Evolutionary conservation across 2,888 invertebrate genomes (phyloP).

Genomic region (Pyrrhosoma nymphula): DNA sequence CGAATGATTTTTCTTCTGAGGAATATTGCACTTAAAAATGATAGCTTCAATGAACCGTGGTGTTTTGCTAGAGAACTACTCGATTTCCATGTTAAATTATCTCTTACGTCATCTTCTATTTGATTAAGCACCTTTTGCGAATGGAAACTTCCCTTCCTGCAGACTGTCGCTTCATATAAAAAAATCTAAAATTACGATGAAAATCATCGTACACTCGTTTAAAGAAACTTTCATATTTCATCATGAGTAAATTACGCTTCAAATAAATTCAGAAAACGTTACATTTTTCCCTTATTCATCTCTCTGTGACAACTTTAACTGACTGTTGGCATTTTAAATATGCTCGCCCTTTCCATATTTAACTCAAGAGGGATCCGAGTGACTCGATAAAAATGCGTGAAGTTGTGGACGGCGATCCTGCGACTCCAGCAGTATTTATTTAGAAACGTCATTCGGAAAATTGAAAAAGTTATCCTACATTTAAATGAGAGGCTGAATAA

Average conservation of each 20-base stretch:
- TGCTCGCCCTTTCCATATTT: neutral
- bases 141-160: too few relatives aligned
- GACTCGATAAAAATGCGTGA: neutral
- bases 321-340: neutral
- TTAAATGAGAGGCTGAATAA: constrained; percentile 5
- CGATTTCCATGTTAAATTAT: too few relatives aligned
- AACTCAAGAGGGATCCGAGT: neutral
- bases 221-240: neutral
- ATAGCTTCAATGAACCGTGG: too few relatives aligned
- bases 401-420: neutral
- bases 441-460: constrained; percentile 32
- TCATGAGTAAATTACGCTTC: neutral
- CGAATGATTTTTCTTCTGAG: too few relatives aligned
- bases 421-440: neutral
- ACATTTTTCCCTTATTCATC: neutral
- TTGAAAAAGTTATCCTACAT: constrained; percentile 28
- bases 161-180: too few relatives aligned
- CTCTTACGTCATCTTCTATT: too few relatives aligned
- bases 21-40: too few relatives aligned
- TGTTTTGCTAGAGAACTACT: too few relatives aligned
- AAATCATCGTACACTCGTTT: too few relatives aligned
- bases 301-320: neutral
- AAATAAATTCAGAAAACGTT: neutral
- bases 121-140: too few relatives aligned
- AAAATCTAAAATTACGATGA: too few relatives aligned